Evolutionary conservation across 2,113 vertebrate genomes (phyloP), one percentile per base, ranked within the genome.

Genomic region (Sardina pilchardus): DNA sequence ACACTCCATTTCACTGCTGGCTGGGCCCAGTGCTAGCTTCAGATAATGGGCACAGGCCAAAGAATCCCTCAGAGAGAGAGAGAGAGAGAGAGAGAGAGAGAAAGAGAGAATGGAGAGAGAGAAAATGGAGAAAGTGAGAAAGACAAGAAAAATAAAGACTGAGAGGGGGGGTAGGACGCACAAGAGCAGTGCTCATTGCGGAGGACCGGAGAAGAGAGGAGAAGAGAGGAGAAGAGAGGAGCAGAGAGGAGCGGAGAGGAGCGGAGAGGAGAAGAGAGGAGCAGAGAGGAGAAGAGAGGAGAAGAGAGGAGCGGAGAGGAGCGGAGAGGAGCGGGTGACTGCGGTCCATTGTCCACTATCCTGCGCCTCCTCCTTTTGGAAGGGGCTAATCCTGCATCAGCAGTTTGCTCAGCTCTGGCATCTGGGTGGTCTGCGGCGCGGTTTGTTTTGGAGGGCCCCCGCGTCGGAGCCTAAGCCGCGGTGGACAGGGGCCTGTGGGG

Each of bases 1-100:
- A 71, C 78, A 84, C 84, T 86, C 53, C 30, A 86, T 82, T 83
- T 83, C 59, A 78, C 81, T 86, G 59, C 19, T 83, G 53, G 81
- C 43, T 82, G n/a, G 44, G 81, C 71, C 75, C n/a, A 26, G 67
- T 34, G 47, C 43, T 83, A 45, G 19, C 81, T 48, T n/a, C 81
- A 48, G 71, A 82, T 83, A 86, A 48, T 82, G 42, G 59, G 34
- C 39, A 82, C 24, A 48, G 56, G 59, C 16, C 82, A 36, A 39
- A 86, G 45, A 24, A 59, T 75, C 34, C 81, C 71, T 82, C 59
- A 26, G 59, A 67, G 59, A 67, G 59, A 26, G 59, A 67, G n/a
- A 67, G 82, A 4, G 47, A 82, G 82, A 47, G 30, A 83, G n/a
- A 21, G 34, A 39, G 14, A 56, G 6, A 50, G 5, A 39, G 8